Evolutionary conservation across 2,797 vertebrate species (phyloP).

Genomic region (Eulemur mongoz): DNA sequence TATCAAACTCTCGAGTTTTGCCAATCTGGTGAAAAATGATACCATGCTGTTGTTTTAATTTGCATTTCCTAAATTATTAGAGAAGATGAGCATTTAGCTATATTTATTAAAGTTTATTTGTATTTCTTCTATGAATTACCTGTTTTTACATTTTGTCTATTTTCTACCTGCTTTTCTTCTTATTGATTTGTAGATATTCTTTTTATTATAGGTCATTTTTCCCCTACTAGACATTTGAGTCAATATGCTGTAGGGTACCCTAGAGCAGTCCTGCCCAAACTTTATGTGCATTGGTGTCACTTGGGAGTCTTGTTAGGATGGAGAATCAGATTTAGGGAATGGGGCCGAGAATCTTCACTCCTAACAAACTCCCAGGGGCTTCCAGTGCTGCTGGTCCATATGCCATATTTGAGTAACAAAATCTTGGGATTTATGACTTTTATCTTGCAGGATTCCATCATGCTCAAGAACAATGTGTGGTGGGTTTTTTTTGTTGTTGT

Average conservation of each 20-base stretch:
- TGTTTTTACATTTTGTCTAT: neutral
- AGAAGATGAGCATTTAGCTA: neutral
- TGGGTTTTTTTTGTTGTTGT: neutral
- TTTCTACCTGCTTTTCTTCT: neutral
- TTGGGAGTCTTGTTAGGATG: neutral
- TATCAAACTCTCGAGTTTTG: neutral
- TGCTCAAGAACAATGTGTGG: neutral
- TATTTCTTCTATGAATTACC: neutral
- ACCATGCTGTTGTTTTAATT: neutral
- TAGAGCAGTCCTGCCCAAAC: neutral
- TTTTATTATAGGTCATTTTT: neutral
- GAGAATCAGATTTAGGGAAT: neutral
- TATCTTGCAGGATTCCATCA: neutral
- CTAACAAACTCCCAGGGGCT: neutral
- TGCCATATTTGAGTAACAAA: neutral
- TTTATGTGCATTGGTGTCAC: neutral
- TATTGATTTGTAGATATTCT: neutral
- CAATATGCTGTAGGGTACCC: neutral
- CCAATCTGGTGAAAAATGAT: neutral
- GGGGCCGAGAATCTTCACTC: neutral
- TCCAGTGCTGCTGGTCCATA: neutral
- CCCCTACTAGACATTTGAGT: neutral
- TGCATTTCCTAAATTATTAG: neutral
- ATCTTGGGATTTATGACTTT: neutral
- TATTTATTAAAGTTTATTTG: neutral